These are phyloP conservation scores for Anthrax anthrax DNA, from an alignment of 2,888 invertebrate genomes.

Conservation along the genomic window DNA sequence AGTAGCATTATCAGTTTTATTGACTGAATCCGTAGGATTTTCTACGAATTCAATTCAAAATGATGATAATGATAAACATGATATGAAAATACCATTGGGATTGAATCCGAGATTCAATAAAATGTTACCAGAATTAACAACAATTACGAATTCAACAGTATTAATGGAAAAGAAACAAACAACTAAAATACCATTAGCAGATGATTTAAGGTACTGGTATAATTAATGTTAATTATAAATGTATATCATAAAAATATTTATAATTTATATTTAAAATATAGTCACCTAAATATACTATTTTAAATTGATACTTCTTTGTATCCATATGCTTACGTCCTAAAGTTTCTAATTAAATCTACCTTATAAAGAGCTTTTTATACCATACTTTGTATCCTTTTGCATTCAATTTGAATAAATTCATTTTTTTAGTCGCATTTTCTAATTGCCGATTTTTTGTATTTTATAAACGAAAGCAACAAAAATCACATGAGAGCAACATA, in stretches of 20 bases:
- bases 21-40: constrained; percentile 14
- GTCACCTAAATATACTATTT: too few species aligned
- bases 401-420: too few species aligned
- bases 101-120: constrained; percentile 15
- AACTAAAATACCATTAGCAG: constrained; percentile 14
- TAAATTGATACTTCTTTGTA: too few species aligned
- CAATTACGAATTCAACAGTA: not conserved
- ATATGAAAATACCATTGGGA: constrained; percentile 8
- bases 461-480: too few species aligned
- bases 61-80: constrained; percentile 11
- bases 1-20: constrained; percentile 21
- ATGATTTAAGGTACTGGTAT: constrained; percentile 19
- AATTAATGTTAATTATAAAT: constrained; percentile 1
- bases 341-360: too few species aligned
- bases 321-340: too few species aligned
- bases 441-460: too few species aligned
- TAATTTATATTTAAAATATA: too few species aligned
- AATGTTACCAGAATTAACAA: constrained; percentile 18
- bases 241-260: not conserved
- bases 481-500: too few species aligned
- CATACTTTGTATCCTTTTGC: too few species aligned
- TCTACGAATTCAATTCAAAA: constrained; percentile 20
- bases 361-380: too few species aligned
- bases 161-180: constrained; percentile 13
- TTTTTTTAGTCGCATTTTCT: too few species aligned